Conservation (phyloP, 92 coral and sea anemone genomes). For the Parazoanthus atlanticus region DNA sequence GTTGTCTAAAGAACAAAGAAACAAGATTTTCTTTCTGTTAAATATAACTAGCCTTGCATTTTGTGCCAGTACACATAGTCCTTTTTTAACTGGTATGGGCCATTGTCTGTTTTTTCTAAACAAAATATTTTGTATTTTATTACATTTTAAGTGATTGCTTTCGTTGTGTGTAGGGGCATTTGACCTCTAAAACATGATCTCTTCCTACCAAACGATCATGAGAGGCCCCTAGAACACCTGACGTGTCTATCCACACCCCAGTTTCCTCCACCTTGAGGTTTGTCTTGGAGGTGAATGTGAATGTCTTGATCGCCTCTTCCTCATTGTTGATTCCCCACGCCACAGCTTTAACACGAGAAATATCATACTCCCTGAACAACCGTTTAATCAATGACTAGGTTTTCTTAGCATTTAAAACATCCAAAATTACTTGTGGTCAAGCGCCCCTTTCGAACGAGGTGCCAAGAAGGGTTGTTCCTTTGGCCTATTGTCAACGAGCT, state of each 20-base stretch:
- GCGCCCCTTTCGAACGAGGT: background rate
- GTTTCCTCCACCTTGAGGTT: constrained; percentile 38
- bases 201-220: constrained; percentile 50
- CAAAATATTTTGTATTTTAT: too few relatives aligned
- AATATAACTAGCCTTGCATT: too few relatives aligned
- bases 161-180: constrained; percentile 49
- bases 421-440: background rate
- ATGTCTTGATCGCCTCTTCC: constrained; percentile 31
- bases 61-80: too few relatives aligned
- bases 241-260: constrained; percentile 47
- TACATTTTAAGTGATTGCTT: background rate
- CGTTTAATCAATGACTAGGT: constrained; percentile 50
- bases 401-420: background rate
- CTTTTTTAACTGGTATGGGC: too few relatives aligned
- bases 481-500: background rate
- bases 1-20: too few relatives aligned
- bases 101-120: too few relatives aligned
- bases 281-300: background rate
- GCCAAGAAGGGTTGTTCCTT: background rate
- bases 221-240: constrained; percentile 55
- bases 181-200: constrained; percentile 44
- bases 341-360: constrained; percentile 48
- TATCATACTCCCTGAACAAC: constrained; percentile 54
- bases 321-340: constrained; percentile 54
- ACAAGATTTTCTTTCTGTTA: too few relatives aligned